Conservation (phyloP, 2,888 invertebrate species). For the Horisme vitalbata region DNA sequence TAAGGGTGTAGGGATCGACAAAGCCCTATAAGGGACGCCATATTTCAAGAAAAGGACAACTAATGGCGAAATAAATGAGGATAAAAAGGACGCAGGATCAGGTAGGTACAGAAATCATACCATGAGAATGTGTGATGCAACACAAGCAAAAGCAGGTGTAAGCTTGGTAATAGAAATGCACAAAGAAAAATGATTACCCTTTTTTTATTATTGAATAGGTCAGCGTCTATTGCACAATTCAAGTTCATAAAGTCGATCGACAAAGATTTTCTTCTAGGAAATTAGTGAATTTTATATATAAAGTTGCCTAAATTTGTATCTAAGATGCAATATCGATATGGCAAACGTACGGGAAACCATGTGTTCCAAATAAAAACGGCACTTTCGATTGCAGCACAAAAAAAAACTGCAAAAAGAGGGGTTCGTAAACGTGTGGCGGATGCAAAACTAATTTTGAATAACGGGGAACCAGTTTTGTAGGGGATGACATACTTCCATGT, state of each 20-base stretch:
- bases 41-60: slow-evolving; percentile 54
- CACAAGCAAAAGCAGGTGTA: slow-evolving; percentile 73
- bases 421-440: slow-evolving; percentile 51
- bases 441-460: slow-evolving; percentile 54
- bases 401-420: slow-evolving; percentile 45
- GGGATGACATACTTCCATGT: slow-evolving; percentile 18
- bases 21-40: slow-evolving; percentile 64
- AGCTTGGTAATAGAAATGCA: slow-evolving; percentile 60
- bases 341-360: slow-evolving; percentile 24
- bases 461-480: slow-evolving; percentile 46
- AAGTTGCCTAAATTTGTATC: neutral
- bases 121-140: slow-evolving; percentile 71
- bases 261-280: too few relatives aligned
- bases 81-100: slow-evolving; percentile 59
- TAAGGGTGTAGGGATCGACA: slow-evolving; percentile 72
- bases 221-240: slow-evolving; percentile 48
- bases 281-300: neutral
- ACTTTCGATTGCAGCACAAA: slow-evolving; percentile 38
- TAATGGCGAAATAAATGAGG: slow-evolving; percentile 36
- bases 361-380: slow-evolving; percentile 37
- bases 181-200: slow-evolving; percentile 61
- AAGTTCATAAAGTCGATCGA: slow-evolving; percentile 12
- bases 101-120: slow-evolving; percentile 72
- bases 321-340: slow-evolving; percentile 26
- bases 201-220: slow-evolving; percentile 72